Percentiles rank a stretch among this genome's conserved stretches.
phyloP scores from a whole-genome alignment of 2,113 vertebrate species.

The Varanus salvator region DNA sequence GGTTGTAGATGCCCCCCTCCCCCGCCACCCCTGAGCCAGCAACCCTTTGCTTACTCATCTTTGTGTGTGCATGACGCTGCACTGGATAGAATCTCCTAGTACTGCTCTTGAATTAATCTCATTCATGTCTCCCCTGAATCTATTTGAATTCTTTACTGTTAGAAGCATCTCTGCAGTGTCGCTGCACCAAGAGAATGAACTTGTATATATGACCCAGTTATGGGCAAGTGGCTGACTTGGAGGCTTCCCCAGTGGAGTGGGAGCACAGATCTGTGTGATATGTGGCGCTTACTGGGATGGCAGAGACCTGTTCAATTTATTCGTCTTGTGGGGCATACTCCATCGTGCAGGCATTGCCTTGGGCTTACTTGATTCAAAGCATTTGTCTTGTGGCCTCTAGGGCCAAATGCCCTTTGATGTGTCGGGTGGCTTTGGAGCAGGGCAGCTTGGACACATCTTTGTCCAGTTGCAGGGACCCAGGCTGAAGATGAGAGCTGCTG shows the following conservation, averaged over 20 bases:
- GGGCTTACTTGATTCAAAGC: background rate
- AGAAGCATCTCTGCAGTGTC: constrained; percentile 8
- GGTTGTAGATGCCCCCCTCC: background rate
- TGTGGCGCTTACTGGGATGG: background rate
- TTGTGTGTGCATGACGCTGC: background rate
- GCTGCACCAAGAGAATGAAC: constrained; percentile 6
- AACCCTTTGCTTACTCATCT: constrained; percentile 3
- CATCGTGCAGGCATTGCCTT: background rate
- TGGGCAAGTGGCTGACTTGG: constrained; percentile 17
- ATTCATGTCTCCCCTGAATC: background rate
- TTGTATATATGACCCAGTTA: constrained; percentile 41
- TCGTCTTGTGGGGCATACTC: background rate
- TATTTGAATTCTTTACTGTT: background rate
- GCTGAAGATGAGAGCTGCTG: background rate
- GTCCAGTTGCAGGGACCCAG: background rate
- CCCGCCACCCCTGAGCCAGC: background rate
- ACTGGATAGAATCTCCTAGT: background rate
- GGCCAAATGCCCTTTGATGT: background rate
- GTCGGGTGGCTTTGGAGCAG: background rate
- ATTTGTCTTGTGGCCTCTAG: background rate
- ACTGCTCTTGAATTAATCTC: background rate
- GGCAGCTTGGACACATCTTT: background rate
- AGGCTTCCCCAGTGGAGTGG: constrained; percentile 1
- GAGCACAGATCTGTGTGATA: background rate
- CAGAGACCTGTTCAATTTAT: background rate